Evolutionary conservation across 64 coral and sea anemone species (phyloP), one percentile per base, ranked within the genome.

Genomic region (Stichodactyla mertensii): DNA sequence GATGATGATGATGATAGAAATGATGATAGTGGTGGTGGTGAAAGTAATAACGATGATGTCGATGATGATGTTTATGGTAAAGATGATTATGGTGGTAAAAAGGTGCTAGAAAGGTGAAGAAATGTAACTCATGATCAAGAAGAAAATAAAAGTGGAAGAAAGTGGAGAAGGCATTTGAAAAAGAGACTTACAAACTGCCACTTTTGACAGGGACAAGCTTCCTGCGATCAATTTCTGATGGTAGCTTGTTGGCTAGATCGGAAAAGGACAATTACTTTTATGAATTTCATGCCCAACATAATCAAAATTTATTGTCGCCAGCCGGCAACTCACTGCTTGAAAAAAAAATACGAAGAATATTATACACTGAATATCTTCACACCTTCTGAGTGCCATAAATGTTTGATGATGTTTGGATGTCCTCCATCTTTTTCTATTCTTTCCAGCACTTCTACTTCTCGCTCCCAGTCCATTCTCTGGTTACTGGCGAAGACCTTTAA

Each of bases 381-480:
- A 74, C 69, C 80, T 82, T 82, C 52, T 57, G 52, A 54, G 28
- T 82, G 80, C 80, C 80, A 82, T 12, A 82, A 18, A 57, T 82
- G 55, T 55, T 82, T 54, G 8, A 82, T 55, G 24, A 82, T 11
- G 51, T 82, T 82, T 54, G 80, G 52, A 10, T 82, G 80, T 7
- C 52, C 52, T 52, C 80, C 80, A 15, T 82, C 55, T 13, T 27
- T 82, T 22, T 82, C 18, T 57, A 82, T 18, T 57, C 80, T 22
- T 57, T 55, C 55, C 80, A 82, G 14, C 1, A 55, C 80, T 22
- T 82, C 80, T 12, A 82, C 52, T 36, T 82, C 80, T 57, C 80
- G 45, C 27, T 54, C 80, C 80, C 80, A 82, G 23, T 82, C 80
- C 80, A 82, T 57, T 82, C 80, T 54, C 80, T 82, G 80, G 55